These are phyloP conservation scores for Perdita meconis DNA, from an alignment of 2,888 invertebrate genomes.

Conservation along the genomic window DNA sequence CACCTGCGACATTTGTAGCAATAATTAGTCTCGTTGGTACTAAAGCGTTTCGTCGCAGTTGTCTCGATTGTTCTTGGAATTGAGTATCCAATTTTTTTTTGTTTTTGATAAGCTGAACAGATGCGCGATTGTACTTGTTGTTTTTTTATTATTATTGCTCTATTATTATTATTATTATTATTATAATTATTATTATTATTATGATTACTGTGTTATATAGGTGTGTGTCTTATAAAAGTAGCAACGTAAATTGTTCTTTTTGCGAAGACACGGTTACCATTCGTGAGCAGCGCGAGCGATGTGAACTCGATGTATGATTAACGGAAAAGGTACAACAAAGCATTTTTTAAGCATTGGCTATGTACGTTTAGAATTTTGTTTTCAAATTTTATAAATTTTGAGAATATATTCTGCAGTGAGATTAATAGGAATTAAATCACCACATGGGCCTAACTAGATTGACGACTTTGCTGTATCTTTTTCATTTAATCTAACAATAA, in stretches of 20 bases:
- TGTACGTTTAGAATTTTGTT: too few species aligned
- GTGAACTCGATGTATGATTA: background rate
- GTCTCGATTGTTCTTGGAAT: background rate
- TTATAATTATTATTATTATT: background rate
- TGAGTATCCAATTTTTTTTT: background rate
- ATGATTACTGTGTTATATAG: slow-evolving; percentile 17
- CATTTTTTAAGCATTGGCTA: too few species aligned
- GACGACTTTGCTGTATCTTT: too few species aligned
- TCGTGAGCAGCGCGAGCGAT: background rate
- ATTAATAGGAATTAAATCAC: too few species aligned
- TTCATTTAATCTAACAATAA: too few species aligned
- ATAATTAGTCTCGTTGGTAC: background rate
- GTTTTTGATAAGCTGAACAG: background rate
- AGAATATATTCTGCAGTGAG: too few species aligned
- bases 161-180: background rate
- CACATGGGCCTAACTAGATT: too few species aligned
- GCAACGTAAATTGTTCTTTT: slow-evolving; percentile 5
- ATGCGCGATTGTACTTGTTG: slow-evolving; percentile 8
- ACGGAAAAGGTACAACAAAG: too few species aligned
- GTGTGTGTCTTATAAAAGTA: slow-evolving; percentile 31
- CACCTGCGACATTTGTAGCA: background rate
- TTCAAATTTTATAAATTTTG: too few species aligned
- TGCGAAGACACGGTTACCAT: background rate
- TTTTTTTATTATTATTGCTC: background rate
- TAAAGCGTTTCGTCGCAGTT: background rate